Evolutionary conservation across 2,797 vertebrate genomes (phyloP).

Genomic region (Macrochelys suwanniensis): DNA sequence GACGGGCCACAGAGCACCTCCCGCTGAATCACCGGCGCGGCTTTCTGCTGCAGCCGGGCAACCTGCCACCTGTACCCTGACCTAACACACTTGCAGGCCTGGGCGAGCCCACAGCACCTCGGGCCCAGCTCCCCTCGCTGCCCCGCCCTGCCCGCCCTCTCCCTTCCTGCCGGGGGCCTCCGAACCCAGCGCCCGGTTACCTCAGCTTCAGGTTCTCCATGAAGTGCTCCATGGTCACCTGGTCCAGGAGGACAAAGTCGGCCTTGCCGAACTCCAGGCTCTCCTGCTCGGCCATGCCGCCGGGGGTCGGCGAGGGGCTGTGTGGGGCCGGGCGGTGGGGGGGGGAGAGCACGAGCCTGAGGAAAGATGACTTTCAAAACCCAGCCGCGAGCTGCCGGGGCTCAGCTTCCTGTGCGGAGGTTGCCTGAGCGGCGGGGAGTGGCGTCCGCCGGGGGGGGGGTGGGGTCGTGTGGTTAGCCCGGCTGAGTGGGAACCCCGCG

Average conservation of each 20-base stretch:
- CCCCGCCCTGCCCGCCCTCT: background rate
- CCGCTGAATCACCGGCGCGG: background rate
- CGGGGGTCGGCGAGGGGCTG: too few relatives aligned
- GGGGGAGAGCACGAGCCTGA: too few relatives aligned
- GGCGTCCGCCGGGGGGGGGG: background rate
- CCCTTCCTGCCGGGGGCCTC: background rate
- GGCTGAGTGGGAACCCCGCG: background rate
- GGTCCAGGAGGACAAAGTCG: conserved; percentile 94
- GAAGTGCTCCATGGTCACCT: conserved; percentile 94
- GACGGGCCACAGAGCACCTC: background rate
- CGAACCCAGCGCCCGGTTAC: conserved; percentile 68
- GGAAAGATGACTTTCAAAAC: background rate
- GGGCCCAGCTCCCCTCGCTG: background rate
- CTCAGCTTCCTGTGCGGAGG: conserved; percentile 42
- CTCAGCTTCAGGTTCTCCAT: conserved; percentile 93
- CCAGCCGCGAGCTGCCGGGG: background rate
- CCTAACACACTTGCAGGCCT: background rate
- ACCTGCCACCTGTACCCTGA: background rate
- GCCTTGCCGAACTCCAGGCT: conserved; percentile 92
- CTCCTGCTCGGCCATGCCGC: conserved; percentile 91
- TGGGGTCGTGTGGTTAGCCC: background rate
- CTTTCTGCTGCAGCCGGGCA: background rate
- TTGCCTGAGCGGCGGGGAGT: background rate
- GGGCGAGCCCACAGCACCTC: background rate
- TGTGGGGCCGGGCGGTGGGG: too few relatives aligned